These are phyloP conservation scores for Eupleurogrammus muticus DNA, from an alignment of 2,797 vertebrate species.

Conservation along the genomic window DNA sequence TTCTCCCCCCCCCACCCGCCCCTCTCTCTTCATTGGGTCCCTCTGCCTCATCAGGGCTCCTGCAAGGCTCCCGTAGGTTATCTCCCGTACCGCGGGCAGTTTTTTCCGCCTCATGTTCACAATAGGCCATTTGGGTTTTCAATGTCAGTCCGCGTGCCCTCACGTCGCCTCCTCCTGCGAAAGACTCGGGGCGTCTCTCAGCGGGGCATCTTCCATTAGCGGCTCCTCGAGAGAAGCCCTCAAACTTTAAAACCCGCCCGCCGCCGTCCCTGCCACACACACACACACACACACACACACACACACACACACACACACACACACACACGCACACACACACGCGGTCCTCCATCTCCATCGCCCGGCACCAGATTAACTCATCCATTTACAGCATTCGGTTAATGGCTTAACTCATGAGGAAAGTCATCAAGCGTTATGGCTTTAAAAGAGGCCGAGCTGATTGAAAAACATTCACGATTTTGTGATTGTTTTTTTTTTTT, in stretches of 20 bases:
- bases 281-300: constrained; percentile 8
- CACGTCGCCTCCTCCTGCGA: constrained; percentile 10
- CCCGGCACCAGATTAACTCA: constrained; percentile 76
- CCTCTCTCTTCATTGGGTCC: constrained; percentile 9
- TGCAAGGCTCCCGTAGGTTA: constrained; percentile 62
- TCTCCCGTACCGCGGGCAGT: constrained; percentile 62
- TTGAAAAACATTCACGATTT: constrained; percentile 65
- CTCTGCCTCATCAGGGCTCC: constrained; percentile 42
- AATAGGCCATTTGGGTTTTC: constrained; percentile 79
- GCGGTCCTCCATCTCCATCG: constrained; percentile 35
- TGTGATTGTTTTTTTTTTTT: constrained; percentile 56
- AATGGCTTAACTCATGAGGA: constrained; percentile 68
- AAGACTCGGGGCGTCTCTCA: constrained; percentile 71
- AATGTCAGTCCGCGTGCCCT: constrained; percentile 71
- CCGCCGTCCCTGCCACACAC: constrained; percentile 8
- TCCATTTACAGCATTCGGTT: constrained; percentile 75
- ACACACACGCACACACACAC: constrained; percentile 14
- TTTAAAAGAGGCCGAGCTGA: constrained; percentile 63
- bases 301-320: constrained; percentile 15
- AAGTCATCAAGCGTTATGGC: constrained; percentile 69
- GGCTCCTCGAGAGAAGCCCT: constrained; percentile 62
- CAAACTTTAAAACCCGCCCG: constrained; percentile 26
- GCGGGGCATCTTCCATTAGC: constrained; percentile 80
- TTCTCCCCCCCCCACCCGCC: constrained; percentile 1
- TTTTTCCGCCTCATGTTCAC: constrained; percentile 73